Percentiles rank a stretch among this genome's conserved stretches.
These are phyloP conservation scores for Cotesia congregata DNA, from an alignment of 2,888 invertebrate genomes.

Conservation along the genomic window DNA sequence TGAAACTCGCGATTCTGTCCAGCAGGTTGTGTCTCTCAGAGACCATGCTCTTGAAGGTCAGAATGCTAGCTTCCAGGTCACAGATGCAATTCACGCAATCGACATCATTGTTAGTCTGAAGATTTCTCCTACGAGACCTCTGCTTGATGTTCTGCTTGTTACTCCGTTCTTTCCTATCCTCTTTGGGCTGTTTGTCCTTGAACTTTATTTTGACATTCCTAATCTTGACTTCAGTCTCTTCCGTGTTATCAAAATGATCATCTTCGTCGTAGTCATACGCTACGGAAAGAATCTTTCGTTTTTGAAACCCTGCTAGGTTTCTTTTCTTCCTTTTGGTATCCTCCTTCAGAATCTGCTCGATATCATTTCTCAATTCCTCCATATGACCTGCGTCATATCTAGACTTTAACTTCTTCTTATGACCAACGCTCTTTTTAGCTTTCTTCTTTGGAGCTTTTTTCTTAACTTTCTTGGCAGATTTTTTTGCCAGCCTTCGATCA, in stretches of 20 bases:
- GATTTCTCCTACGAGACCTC: background rate
- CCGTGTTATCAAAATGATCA: background rate
- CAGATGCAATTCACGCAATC: constrained; percentile 57
- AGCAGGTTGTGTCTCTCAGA: constrained; percentile 48
- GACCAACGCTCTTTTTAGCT: background rate
- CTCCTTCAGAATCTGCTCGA: constrained; percentile 48
- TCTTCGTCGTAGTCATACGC: background rate
- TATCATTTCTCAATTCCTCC: constrained; percentile 45
- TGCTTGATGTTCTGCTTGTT: background rate
- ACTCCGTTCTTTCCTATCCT: background rate
- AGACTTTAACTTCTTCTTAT: background rate
- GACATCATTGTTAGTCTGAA: background rate
- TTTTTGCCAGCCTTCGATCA: background rate
- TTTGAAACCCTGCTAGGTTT: background rate
- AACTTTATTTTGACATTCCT: background rate
- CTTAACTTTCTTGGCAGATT: background rate
- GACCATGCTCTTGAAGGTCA: constrained; percentile 48
- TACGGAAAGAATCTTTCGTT: background rate
- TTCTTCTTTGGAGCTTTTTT: background rate
- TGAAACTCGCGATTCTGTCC: constrained; percentile 50
- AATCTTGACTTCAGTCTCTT: background rate
- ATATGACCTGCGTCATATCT: constrained; percentile 36
- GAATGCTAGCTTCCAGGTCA: constrained; percentile 50
- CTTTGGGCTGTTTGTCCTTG: background rate
- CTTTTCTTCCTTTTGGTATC: constrained; percentile 38